Base-by-base conservation (phyloP, 2,797 vertebrate genomes). In the Xyrichtys novacula region DNA sequence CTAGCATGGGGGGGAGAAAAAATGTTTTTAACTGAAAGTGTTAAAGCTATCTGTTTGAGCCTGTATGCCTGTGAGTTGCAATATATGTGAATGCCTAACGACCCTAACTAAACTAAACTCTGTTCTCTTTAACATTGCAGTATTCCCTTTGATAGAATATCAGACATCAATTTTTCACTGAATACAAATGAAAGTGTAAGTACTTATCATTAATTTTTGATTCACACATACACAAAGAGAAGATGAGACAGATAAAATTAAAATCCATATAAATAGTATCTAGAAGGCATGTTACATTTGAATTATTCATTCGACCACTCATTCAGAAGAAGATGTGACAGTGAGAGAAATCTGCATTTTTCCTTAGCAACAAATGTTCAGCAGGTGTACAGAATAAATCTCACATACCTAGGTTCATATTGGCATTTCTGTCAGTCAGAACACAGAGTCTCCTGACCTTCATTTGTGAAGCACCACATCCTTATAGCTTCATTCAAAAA, bases 141-240 rank as follows among this genome's bases (percentile, higher is more conserved):
- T 95, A 97, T 98, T 94, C 97, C 98, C 88, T 99, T 99, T 94
- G 97, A 99, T 95, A 97, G 98, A 69, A 98, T 99, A 89, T 98
- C 98, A 89, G 98, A 99, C 95, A 99, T 99, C 95, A 99, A 98
- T 94, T 99, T 99, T 92, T 97, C 97, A 81, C 95, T 99, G 89
- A 99, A 97, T 92, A 98, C 98, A 65, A 99, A 98, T 92, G 98
- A 99, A 92, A 99, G 97, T 88, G 98, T 99, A 94, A 99, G 98
- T 99, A 93, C 81, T 76, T 63, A 81, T 65, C 76, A 67, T 85
- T 73, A 22, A 80, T 76, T 42, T 81, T 76, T 38, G 56, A 66
- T 67, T 36, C 46, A 60, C 58, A 31, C 9, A 1, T 16, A 20
- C 20, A 56, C 4, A 56, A 40, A 36, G 65, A n/a, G 53, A n/a